Evolutionary conservation across 2,113 vertebrate genomes (phyloP), one percentile per base, ranked within the genome.

Genomic region (Oxyura jamaicensis): DNA sequence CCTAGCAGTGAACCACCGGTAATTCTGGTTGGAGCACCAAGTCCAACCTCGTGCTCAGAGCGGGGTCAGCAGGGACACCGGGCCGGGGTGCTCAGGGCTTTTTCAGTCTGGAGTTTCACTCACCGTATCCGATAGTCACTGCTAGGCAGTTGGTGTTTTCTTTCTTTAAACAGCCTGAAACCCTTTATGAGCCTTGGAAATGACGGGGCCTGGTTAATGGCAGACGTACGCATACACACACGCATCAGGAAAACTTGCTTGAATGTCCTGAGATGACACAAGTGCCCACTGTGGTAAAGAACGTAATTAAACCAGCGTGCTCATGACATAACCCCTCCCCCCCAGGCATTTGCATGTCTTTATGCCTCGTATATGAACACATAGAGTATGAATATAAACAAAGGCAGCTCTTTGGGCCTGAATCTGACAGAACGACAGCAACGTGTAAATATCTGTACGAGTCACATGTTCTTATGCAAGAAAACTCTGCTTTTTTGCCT

Each of bases 401-500:
- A 65, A 82, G 74, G 39, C 42, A 93, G 35, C 17, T 21, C 3
- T 52, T 20, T 39, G 67, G 48, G 29, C 22, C 4, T 5, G 56
- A 65, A 77, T 62, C 33, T 26, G 35, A 28, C 8, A 50, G 65
- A 26, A 28, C 7, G n/a, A 20, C 3, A 6, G 29, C 7, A 29
- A 48, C 31, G 42, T 48, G n/a, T 13, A 25, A 28, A 22, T 10
- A 62, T 2, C 29, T 59, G n/a, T 13, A 13, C 12, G 33, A 41
- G 4, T 31, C 18, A 19, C 2, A 2, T 29, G 8, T 15, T 72
- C 18, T 21, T 26, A 7, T 2, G 9, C 5, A 18, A 69, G 35
- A 84, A 74, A 2, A 72, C 4, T n/a, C 9, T 7, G 23, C 50
- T 88, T 79, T 63, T 19, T 36, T 44, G 5, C 68, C 35, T 53